Percentiles rank a stretch among this genome's conserved stretches.
Evolutionary conservation across 2,113 vertebrate genomes (phyloP).

Genomic region (Malurus elegans): DNA sequence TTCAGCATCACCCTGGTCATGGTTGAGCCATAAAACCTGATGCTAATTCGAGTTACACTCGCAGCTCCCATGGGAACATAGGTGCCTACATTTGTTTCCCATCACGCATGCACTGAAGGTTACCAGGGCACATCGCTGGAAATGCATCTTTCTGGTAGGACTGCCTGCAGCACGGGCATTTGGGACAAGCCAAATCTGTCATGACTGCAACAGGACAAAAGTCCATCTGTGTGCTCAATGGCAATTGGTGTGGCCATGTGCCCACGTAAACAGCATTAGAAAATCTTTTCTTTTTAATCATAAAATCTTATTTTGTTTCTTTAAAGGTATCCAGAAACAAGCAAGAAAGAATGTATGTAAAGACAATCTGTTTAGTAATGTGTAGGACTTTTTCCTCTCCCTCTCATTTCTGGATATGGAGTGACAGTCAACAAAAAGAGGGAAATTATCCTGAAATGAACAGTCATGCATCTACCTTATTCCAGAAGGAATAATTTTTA

Average conservation of each 20-base stretch:
- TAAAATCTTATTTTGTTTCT: not conserved
- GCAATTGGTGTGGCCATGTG: not conserved
- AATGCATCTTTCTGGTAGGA: not conserved
- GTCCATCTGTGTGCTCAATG: not conserved
- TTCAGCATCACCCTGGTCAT: not conserved
- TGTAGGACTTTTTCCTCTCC: not conserved
- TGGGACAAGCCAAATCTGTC: not conserved
- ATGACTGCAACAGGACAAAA: not conserved
- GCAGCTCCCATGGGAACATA: rapidly evolving
- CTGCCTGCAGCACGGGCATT: not conserved
- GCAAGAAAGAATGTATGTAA: not conserved
- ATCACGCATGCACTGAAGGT: rapidly evolving
- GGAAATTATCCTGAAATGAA: not conserved
- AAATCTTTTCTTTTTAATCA: not conserved
- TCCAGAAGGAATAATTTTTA: not conserved
- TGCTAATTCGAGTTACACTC: rapidly evolving
- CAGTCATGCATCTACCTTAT: not conserved
- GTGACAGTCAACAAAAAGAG: not conserved
- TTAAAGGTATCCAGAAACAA: not conserved
- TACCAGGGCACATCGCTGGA: not conserved
- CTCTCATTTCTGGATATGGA: not conserved
- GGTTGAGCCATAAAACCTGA: not conserved
- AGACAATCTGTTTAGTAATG: not conserved
- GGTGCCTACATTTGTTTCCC: rapidly evolving
- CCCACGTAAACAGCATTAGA: not conserved